Evolutionary conservation across 2,888 invertebrate species (phyloP).

Genomic region (Scaptodrosophila latifasciaeformis): DNA sequence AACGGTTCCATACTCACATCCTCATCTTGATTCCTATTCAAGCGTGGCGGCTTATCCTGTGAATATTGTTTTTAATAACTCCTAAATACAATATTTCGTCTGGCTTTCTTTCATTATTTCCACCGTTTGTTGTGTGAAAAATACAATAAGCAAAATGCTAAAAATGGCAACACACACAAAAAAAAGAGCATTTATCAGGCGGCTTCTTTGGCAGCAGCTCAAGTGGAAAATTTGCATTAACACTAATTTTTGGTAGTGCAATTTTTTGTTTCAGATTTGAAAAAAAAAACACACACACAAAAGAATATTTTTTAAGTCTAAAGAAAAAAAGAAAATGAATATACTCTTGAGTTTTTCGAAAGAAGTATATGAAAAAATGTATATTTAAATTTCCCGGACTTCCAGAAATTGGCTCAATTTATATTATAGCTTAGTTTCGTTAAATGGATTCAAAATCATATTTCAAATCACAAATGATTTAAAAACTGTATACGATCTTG

Average conservation of each 20-base stretch:
- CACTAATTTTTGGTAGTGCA: neutral
- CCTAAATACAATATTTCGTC: slow-evolving; percentile 8
- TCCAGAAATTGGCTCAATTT: too few relatives aligned
- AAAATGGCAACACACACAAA: slow-evolving; percentile 12
- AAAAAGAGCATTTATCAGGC: slow-evolving; percentile 43
- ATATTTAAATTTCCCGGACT: too few relatives aligned
- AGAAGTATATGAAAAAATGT: too few relatives aligned
- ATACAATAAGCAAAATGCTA: too few relatives aligned
- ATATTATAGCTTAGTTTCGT: too few relatives aligned
- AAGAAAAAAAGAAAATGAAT: too few relatives aligned
- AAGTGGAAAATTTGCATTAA: slow-evolving; percentile 30
- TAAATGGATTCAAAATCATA: neutral
- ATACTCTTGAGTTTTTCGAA: too few relatives aligned
- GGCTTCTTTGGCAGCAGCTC: slow-evolving; percentile 40
- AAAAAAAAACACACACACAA: slow-evolving; percentile 6
- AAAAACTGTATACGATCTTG: too few relatives aligned
- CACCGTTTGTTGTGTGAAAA: neutral
- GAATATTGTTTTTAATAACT: slow-evolving; percentile 66
- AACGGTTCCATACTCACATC: slow-evolving; percentile 18
- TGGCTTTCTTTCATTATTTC: too few relatives aligned
- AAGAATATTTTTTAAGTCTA: slow-evolving; percentile 11
- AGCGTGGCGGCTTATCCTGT: slow-evolving; percentile 51
- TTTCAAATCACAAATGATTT: too few relatives aligned
- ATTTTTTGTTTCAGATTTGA: slow-evolving; percentile 27
- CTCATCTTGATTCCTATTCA: slow-evolving; percentile 2